phyloP scores from a whole-genome alignment of 2,113 vertebrate genomes.

The Erpornis zantholeuca region DNA sequence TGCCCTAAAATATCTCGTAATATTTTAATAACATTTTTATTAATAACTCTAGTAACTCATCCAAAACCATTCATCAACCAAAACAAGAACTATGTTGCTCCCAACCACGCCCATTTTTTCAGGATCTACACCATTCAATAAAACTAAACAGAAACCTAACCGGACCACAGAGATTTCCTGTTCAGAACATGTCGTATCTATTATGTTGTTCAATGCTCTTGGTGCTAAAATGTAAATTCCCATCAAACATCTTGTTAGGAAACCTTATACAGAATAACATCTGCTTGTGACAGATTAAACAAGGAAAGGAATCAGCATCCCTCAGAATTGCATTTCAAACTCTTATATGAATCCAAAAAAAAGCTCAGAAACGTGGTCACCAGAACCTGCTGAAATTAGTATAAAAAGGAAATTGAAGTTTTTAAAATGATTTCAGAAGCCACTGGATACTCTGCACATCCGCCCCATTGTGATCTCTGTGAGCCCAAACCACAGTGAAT shows the following conservation, averaged over 20 bases:
- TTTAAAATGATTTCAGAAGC: not conserved
- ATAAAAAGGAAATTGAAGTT: not conserved
- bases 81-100: not conserved
- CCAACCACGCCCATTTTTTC: not conserved
- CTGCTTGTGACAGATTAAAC: not conserved
- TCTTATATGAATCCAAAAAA: not conserved
- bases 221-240: not conserved
- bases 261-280: not conserved
- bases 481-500: not conserved
- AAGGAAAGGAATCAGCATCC: not conserved
- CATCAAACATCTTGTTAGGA: not conserved
- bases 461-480: not conserved
- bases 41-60: not conserved
- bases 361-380: rapidly evolving
- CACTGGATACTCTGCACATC: not conserved
- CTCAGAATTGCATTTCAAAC: not conserved
- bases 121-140: not conserved
- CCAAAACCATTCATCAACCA: not conserved
- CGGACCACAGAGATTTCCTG: not conserved
- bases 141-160: not conserved
- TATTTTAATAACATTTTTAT: too few relatives aligned
- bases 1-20: not conserved
- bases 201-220: not conserved
- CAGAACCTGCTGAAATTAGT: not conserved
- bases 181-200: not conserved